These are phyloP conservation scores for Fopius arisanus DNA, from an alignment of 1,140 invertebrate species.

Conservation along the genomic window DNA sequence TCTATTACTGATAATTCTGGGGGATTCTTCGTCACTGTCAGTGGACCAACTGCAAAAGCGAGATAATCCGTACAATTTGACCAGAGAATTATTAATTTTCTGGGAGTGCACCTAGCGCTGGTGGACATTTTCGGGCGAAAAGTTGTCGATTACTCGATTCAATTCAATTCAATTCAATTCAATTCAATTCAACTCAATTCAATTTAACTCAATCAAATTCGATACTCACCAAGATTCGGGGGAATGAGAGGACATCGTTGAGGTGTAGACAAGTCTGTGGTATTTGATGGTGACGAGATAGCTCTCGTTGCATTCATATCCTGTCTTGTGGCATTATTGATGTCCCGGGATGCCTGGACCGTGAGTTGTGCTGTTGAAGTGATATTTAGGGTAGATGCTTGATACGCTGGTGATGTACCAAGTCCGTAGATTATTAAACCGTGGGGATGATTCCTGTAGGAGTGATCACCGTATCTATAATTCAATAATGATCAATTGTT, in stretches of 20 bases:
- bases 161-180: too few species aligned
- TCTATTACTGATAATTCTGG: conserved; percentile 57
- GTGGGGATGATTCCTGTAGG: conserved; percentile 51
- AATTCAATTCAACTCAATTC: too few species aligned
- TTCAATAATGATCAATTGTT: not conserved
- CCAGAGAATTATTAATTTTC: too few species aligned
- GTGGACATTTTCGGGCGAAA: too few species aligned
- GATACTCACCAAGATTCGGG: conserved; percentile 61
- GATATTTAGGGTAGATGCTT: conserved; percentile 42
- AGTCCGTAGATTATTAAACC: conserved; percentile 59
- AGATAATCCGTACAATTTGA: not conserved
- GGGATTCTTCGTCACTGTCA: conserved; percentile 56
- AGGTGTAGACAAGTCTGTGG: conserved; percentile 30
- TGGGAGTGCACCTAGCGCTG: too few species aligned
- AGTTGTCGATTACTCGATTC: too few species aligned
- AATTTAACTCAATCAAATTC: not conserved
- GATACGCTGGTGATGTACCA: conserved; percentile 42
- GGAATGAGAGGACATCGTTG: conserved; percentile 58
- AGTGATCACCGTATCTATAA: conserved; percentile 53
- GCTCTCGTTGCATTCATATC: conserved; percentile 34
- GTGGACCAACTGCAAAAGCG: conserved; percentile 55
- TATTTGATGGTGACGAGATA: conserved; percentile 10
- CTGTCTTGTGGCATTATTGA: conserved; percentile 41
- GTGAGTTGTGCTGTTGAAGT: conserved; percentile 34
- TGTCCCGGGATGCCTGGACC: conserved; percentile 32